Evolutionary conservation across 1,140 invertebrate species (phyloP), one percentile per base, ranked within the genome.

Genomic region (Dryas iulia): DNA sequence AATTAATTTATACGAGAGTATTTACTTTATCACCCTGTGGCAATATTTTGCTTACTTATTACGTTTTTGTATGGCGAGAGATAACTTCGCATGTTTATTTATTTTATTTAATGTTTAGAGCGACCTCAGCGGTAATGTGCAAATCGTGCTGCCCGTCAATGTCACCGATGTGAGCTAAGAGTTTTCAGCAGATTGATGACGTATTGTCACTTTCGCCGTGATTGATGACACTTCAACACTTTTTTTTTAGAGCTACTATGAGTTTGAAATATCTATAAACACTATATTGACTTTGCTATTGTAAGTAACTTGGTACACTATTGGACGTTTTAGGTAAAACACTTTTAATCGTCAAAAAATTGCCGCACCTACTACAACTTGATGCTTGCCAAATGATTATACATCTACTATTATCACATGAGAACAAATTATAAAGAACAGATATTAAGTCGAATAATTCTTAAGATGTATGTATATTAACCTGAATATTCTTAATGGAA

Each of bases 111-210:
- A 52, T 59, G 25, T 14, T 59, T 58, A 52, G 25, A 63, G 30
- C 14, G 39, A 52, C 47, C 26, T 63, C 21, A 30, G 53, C 26
- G 59, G 21, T 66, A 70, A 70, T 73, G 58, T 60, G 62, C 60
- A 26, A 72, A 53, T 62, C 67, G 60, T 66, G 61, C 57, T 52
- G 39, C 30, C 63, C 59, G 68, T 72, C 61, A 76, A 70, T 72
- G 69, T 76, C 73, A 73, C 33, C 54, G 59, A 25, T 35, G 31
- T 63, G 67, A 72, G 57, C 57, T 66, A 66, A 70, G 72, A 79
- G 74, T 83, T 80, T 81, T 73, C 66, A 76, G 70, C 68, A 75
- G 74, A 81, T 80, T 77, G 78, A 82, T 79, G 78, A 82, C 76
- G 74, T 72, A 79, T 83, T 82, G 78, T 83, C 79, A 77, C 73